Conservation (phyloP, 35 echinoderm and acorn worm species). For the Hemicentrotus pulcherrimus region DNA sequence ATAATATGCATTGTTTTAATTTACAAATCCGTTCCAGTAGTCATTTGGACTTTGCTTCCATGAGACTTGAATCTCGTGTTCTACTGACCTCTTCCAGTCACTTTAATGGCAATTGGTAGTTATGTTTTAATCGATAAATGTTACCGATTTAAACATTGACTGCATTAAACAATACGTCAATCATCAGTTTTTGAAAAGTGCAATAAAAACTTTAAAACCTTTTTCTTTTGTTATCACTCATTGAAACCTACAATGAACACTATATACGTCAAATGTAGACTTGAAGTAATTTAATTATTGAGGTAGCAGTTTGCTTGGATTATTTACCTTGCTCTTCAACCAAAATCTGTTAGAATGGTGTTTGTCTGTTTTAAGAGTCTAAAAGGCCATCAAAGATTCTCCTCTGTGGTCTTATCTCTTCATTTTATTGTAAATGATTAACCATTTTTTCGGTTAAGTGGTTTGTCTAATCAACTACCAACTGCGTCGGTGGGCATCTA, state of each 20-base stretch:
- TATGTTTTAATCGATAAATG: no score
- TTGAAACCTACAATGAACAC: no score
- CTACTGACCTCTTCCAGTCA: neutral
- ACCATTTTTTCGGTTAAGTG: neutral
- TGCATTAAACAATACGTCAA: no score
- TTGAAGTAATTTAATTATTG: neutral
- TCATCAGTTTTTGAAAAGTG: no score
- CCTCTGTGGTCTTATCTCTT: slow-evolving; percentile 16
- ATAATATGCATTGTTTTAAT: slow-evolving; percentile 33
- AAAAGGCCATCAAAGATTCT: neutral
- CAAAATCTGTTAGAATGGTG: neutral
- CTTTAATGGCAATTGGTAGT: neutral
- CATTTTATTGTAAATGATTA: slow-evolving; percentile 30
- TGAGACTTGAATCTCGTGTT: neutral
- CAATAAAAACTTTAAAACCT: no score
- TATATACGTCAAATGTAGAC: neutral
- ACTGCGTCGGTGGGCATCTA: neutral
- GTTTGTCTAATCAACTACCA: neutral
- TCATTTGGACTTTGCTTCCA: slow-evolving; percentile 10
- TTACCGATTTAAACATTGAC: no score
- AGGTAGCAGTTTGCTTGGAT: slow-evolving; percentile 5
- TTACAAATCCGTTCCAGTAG: slow-evolving; percentile 17
- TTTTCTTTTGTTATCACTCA: no score
- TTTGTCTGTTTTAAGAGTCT: neutral
- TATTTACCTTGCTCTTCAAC: slow-evolving; percentile 10